phyloP scores from a whole-genome alignment of 2,888 invertebrate species.

The Cantharis lateralis region DNA sequence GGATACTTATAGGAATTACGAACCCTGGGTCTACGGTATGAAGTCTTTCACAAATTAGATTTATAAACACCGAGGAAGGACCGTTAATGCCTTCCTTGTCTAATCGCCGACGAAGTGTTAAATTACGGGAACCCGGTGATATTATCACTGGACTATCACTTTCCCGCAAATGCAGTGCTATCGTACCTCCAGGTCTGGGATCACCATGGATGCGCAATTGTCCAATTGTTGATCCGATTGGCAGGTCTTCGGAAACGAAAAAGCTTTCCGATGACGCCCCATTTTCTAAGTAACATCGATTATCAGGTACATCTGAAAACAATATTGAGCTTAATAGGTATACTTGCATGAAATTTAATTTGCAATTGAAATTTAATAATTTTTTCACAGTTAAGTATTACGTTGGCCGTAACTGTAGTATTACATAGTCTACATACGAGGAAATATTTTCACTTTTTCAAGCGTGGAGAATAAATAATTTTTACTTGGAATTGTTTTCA shows the following conservation, averaged over 20 bases:
- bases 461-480: neutral
- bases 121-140: conserved; percentile 76
- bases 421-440: neutral
- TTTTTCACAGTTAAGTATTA: neutral
- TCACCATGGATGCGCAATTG: conserved; percentile 81
- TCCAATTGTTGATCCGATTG: conserved; percentile 80
- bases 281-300: conserved; percentile 86
- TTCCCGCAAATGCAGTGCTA: conserved; percentile 78
- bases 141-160: conserved; percentile 79
- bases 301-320: conserved; percentile 73
- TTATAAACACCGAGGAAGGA: conserved; percentile 83
- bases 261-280: conserved; percentile 91
- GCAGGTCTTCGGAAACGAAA: conserved; percentile 84
- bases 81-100: conserved; percentile 86
- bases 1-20: conserved; percentile 79
- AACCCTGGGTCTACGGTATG: conserved; percentile 72
- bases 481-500: neutral
- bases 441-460: neutral
- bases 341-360: neutral
- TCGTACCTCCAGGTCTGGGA: conserved; percentile 75
- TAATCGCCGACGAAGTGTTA: conserved; percentile 75
- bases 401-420: neutral
- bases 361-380: neutral
- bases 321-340: neutral
- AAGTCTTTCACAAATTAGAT: conserved; percentile 81